Conservation (phyloP, 2,797 vertebrate genomes). For the Argya squamiceps region DNA sequence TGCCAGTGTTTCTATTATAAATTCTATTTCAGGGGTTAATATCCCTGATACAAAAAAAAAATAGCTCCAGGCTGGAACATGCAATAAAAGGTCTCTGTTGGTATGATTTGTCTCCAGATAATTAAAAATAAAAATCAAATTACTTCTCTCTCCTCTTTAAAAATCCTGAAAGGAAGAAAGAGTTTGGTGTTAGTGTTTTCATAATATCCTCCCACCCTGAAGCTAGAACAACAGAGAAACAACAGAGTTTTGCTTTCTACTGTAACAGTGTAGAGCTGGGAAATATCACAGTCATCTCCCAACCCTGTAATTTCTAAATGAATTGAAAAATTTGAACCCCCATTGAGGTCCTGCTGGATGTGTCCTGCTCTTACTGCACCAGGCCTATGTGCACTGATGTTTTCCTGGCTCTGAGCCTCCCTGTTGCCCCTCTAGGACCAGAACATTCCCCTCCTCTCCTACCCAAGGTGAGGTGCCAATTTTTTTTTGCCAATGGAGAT, state of each 20-base stretch:
- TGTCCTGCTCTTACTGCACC: not conserved
- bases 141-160: not conserved
- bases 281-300: not conserved
- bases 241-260: slow-evolving; percentile 1
- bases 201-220: not conserved
- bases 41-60: not conserved
- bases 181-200: not conserved
- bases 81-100: slow-evolving; percentile 50
- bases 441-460: not conserved
- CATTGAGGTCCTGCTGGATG: not conserved
- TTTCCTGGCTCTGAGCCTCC: not conserved
- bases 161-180: slow-evolving; percentile 31
- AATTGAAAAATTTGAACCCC: not conserved
- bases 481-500: not conserved
- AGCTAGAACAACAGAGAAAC: not conserved
- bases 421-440: not conserved
- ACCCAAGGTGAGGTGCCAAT: accelerated
- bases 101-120: slow-evolving; percentile 57
- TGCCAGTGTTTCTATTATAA: slow-evolving; percentile 21
- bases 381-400: accelerated
- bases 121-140: slow-evolving; percentile 67
- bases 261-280: not conserved
- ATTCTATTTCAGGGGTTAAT: slow-evolving; percentile 32
- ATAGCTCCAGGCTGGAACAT: slow-evolving; percentile 37
- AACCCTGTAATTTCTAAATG: not conserved